Conservation (phyloP, 2,113 vertebrate genomes). For the Agapornis roseicollis region DNA sequence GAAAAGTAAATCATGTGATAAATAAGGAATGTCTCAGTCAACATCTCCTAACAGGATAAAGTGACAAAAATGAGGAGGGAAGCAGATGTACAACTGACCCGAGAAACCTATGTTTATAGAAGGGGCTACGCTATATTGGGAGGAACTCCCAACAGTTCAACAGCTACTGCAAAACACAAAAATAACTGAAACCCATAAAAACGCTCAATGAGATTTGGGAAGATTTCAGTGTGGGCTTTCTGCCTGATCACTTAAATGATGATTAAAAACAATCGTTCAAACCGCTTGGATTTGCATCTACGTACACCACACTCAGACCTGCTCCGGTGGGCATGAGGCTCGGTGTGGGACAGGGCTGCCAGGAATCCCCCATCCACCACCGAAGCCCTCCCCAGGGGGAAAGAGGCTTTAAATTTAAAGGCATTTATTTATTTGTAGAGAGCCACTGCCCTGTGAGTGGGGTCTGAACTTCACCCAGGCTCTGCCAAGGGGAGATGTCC, state of each 20-base stretch:
- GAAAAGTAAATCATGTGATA: constrained; percentile 1
- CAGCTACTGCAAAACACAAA: neutral
- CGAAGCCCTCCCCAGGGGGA: neutral
- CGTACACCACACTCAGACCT: rapidly evolving
- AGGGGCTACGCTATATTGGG: neutral
- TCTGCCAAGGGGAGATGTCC: neutral
- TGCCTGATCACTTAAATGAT: neutral
- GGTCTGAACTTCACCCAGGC: neutral
- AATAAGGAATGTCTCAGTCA: constrained; percentile 35
- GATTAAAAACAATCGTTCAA: neutral
- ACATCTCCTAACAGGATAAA: neutral
- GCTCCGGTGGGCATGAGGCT: rapidly evolving
- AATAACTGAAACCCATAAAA: neutral
- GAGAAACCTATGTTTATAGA: constrained; percentile 12
- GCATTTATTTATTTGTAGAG: neutral
- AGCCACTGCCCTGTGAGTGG: rapidly evolving
- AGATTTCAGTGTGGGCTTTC: neutral
- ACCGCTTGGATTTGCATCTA: neutral
- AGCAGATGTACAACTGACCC: constrained; percentile 48
- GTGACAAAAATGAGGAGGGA: constrained; percentile 10
- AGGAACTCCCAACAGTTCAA: neutral
- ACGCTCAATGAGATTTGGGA: neutral
- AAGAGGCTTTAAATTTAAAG: neutral
- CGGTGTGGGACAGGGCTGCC: rapidly evolving
- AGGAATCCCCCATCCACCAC: neutral